Base-by-base conservation (phyloP, 2,888 invertebrate genomes). In the Oscheius sp. region DNA sequence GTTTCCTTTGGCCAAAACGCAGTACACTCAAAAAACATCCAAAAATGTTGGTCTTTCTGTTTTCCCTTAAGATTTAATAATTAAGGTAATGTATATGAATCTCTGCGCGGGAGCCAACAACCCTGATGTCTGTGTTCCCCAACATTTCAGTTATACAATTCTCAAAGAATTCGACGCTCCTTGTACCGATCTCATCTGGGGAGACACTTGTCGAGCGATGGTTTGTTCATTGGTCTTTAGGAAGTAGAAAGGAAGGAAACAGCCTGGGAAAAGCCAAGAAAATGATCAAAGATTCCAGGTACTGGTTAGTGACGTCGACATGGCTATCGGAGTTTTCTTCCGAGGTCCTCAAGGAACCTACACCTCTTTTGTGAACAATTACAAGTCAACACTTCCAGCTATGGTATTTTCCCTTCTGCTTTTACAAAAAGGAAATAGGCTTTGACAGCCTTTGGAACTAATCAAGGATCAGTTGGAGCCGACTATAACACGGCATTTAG, bases 1-100 rank as follows among this genome's bases (percentile, higher is more conserved):
- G 37, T 37, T 37, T 15, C 23, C 23, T 48, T 25, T 25, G 25
- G n/a, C 0, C 6, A n/a, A n/a, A 5, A 12, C 23, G n/a, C 55
- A 55, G 25, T 61, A 61, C 12, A 20, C 27, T 12, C 10, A 34
- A 5, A 61, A 61, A 61, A 45, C 61, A 6, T 37, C 17, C 17
- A 61, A 61, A 42, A 61, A 61, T 61, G 61, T 61, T 12, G 42
- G 61, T 3, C 37, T 23, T 61, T 25, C 23, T 58, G 23, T 17
- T 12, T n/a, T 42, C 17, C 15, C 42, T 27, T 37, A n/a, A 39
- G 5, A 1, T 1, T 25, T 20, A 3, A 29, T 27, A 20, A 1
- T 33, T 5, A 15, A 61, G 61, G 45, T 61, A 17, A 39, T 61
- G 27, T 61, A 42, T 1, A 39, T 61, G 61, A 45, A 61, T n/a